These are phyloP conservation scores for Lacerta agilis DNA, from an alignment of 2,797 vertebrate species.

Conservation along the genomic window DNA sequence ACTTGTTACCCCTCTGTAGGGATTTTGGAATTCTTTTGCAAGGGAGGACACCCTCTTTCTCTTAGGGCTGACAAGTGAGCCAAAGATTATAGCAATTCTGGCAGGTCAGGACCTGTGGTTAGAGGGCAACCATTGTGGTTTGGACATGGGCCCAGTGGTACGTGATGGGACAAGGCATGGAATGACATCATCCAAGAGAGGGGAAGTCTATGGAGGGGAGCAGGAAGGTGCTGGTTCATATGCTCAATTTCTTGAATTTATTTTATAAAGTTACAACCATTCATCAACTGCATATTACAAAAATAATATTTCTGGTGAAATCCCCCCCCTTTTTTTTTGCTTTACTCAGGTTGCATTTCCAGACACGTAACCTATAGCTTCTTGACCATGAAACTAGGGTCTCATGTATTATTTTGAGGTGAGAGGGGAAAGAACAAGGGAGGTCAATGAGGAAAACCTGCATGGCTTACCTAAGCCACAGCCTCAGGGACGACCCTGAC, in stretches of 20 bases:
- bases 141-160: not conserved
- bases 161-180: not conserved
- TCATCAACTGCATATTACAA: constrained; percentile 77
- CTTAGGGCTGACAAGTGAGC: not conserved
- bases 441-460: not conserved
- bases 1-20: not conserved
- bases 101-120: not conserved
- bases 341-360: constrained; percentile 5
- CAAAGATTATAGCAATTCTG: not conserved
- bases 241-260: constrained; percentile 72
- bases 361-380: not conserved
- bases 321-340: constrained; percentile 18
- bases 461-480: constrained; percentile 9
- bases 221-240: constrained; percentile 31
- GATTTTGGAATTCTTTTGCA: not conserved
- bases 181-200: not conserved
- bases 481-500: accelerated
- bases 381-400: not conserved
- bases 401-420: constrained; percentile 8
- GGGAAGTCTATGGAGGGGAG: not conserved
- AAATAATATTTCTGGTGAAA: constrained; percentile 79
- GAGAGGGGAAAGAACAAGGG: not conserved
- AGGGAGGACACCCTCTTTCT: not conserved
- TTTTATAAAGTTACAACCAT: constrained; percentile 81
- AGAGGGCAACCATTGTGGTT: not conserved